Evolutionary conservation across 2,888 invertebrate genomes (phyloP), one percentile per base, ranked within the genome.

Genomic region (Psylliodes chrysocephalus): DNA sequence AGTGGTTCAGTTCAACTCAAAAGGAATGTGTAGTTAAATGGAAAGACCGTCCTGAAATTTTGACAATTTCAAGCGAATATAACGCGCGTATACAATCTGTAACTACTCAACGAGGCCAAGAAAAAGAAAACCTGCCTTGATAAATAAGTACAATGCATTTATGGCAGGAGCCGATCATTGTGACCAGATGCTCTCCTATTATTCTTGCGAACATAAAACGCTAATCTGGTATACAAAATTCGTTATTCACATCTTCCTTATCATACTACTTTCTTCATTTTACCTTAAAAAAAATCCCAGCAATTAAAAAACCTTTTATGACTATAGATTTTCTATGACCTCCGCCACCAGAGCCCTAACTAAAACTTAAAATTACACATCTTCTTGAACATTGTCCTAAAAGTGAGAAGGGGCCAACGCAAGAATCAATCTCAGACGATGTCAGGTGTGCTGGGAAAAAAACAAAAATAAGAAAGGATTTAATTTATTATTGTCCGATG

Each of bases 191-290:
- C 44, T 66, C 46, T 53, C 67, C 0, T 68, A 69, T 52, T 69
- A 71, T 46, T 55, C 66, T 1, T 64, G 66, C 40, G 69, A 71
- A 35, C 60, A 64, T 57, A 67, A 72, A 47, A 67, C 65, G 25
- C 33, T 68, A 7, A 54, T 62, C 12, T 71, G 69, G 70, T 63
- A 60, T 47, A 67, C 67, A 63, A 72, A 70, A 62, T 8, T 53
- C 1, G 53, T 8, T 2, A 19, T 25, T 33, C 67, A 70, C 55
- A 57, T 70, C 35, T 61, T 67, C 22, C 57, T 63, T 28, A 67
- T 67, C 10, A 67, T 69, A 65, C 40, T 69, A 46, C 51, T 69
- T n/a, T 67, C 64, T 63, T 60, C 65, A 28, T 59, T 57, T 44
- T 49, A 51, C 40, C 60, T 70, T n/a, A 69, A 61, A 42, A 68